Evolutionary conservation across 2,113 vertebrate genomes (phyloP).

Genomic region (Scytalopus superciliaris): DNA sequence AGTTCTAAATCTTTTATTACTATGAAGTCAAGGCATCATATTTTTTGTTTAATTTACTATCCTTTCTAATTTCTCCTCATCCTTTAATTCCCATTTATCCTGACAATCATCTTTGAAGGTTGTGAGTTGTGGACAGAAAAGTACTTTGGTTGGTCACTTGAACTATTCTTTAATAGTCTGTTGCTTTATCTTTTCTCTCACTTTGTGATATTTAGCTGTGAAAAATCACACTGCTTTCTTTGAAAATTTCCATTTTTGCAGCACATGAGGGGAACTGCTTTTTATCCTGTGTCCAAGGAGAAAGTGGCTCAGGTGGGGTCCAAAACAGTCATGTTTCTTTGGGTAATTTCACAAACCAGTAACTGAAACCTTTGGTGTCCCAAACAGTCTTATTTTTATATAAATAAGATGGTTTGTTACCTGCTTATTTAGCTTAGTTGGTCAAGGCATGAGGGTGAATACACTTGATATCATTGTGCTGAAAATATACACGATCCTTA

Average conservation of each 20-base stretch:
- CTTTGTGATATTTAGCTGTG: background rate
- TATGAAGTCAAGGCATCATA: background rate
- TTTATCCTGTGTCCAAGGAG: background rate
- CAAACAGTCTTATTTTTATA: background rate
- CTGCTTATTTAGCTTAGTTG: background rate
- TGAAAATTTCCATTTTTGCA: background rate
- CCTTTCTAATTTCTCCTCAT: background rate
- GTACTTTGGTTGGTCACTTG: background rate
- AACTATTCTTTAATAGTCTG: background rate
- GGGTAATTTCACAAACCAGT: background rate
- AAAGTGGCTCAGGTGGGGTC: background rate
- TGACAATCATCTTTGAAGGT: background rate
- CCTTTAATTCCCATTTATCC: background rate
- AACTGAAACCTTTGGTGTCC: background rate
- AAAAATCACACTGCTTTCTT: background rate
- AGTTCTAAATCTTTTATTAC: background rate
- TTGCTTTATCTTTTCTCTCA: background rate
- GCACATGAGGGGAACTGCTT: background rate
- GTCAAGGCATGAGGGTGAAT: background rate
- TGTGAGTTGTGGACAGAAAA: background rate
- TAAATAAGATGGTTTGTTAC: background rate
- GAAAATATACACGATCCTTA: background rate
- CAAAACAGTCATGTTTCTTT: background rate
- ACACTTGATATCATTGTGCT: background rate
- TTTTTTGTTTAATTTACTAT: background rate